Percentiles rank a stretch among this genome's conserved stretches.
Conservation (phyloP, 2,797 vertebrate species). For the Amblyraja radiata region DNA sequence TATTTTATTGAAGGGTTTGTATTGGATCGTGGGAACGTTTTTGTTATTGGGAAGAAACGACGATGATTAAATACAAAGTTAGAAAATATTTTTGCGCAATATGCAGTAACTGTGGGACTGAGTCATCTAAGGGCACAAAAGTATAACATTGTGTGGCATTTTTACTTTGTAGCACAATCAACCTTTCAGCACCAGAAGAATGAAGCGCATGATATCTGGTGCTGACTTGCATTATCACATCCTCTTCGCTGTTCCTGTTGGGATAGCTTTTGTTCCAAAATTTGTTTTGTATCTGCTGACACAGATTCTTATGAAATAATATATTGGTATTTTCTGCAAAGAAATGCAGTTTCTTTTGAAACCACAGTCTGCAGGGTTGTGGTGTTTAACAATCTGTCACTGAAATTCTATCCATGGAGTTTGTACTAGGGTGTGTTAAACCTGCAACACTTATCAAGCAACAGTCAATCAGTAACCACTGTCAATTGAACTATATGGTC, state of each 20-base stretch:
- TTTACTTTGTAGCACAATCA: background rate
- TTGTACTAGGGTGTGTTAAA: background rate
- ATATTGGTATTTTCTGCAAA: background rate
- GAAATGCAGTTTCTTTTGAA: background rate
- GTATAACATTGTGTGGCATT: background rate
- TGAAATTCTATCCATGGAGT: background rate
- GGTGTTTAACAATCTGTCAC: background rate
- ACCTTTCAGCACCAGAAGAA: background rate
- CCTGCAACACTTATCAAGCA: background rate
- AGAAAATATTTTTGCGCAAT: background rate
- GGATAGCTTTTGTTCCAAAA: slow-evolving; percentile 1
- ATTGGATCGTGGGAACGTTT: background rate
- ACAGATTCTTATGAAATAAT: background rate
- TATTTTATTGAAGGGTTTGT: background rate
- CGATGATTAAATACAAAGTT: background rate
- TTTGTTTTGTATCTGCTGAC: background rate
- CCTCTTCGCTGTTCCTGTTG: background rate
- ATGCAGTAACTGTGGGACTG: background rate
- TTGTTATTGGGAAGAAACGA: background rate
- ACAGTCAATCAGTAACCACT: background rate
- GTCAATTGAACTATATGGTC: background rate
- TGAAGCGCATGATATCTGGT: background rate
- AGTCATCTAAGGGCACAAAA: background rate
- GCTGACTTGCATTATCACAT: slow-evolving; percentile 8
- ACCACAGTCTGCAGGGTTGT: background rate